Percentiles rank a stretch among this genome's conserved stretches.
phyloP scores from a whole-genome alignment of 2,113 vertebrate species.

The Sylvilagus bachmani region DNA sequence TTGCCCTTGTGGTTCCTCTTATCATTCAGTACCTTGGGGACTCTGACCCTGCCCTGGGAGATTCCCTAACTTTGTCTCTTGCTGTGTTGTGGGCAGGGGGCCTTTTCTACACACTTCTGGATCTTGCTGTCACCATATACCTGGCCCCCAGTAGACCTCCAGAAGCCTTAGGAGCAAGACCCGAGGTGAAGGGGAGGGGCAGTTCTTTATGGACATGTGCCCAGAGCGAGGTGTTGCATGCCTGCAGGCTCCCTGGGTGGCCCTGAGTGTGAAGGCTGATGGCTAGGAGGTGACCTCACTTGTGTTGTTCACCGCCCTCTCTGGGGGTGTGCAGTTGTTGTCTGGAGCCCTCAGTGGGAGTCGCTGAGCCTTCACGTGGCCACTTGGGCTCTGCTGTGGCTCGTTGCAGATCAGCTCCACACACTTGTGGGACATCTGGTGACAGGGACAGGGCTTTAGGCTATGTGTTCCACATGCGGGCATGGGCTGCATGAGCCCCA shows the following conservation, averaged over 20 bases:
- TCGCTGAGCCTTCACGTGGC: not conserved
- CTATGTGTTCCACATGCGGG: not conserved
- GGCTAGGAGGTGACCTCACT: not conserved
- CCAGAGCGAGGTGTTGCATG: not conserved
- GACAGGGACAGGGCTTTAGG: not conserved
- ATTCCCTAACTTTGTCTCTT: no score
- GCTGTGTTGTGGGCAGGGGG: not conserved
- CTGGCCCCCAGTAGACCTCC: not conserved
- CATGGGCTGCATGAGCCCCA: not conserved
- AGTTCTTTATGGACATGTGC: not conserved
- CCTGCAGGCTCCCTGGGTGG: not conserved
- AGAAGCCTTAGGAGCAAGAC: not conserved
- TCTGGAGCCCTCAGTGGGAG: not conserved
- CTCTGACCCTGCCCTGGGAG: not conserved
- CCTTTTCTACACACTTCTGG: not conserved
- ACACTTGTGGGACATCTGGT: not conserved
- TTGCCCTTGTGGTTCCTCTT: not conserved
- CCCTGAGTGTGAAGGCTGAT: not conserved
- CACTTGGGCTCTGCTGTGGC: not conserved
- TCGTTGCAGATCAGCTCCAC: not conserved
- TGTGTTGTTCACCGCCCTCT: not conserved
- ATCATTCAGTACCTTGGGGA: not conserved
- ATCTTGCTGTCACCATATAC: not conserved
- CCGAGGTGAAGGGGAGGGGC: not conserved
- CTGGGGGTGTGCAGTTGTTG: accelerated